Base-by-base conservation (phyloP, 1,140 invertebrate species). In the Lordiphosa mommai region DNA sequence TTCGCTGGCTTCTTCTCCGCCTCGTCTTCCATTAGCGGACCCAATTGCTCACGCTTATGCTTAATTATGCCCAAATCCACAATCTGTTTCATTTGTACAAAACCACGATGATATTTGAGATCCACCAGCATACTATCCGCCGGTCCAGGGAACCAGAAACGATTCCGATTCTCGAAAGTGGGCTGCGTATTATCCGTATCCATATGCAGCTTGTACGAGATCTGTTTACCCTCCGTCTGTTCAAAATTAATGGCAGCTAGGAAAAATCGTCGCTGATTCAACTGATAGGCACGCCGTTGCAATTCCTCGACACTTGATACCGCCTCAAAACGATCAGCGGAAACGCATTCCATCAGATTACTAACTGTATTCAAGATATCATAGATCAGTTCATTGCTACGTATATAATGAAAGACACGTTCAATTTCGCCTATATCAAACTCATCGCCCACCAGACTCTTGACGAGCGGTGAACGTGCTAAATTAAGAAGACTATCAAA, bases 171-270 rank as follows among this genome's bases (percentile, higher is more conserved):
- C 90, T 90, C 88, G 9, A 88, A 90, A 0, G 93, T 93, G 0
- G 92, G 91, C 7, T 92, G 93, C 2, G 92, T 91, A 59, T 92
- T 93, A 49, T 94, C 92, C 8, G 93, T 91, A 66, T 93, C 93
- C 92, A 93, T 93, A 47, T 93, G 90, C 32, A 94, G 91, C 71
- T 92, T 93, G 63, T 94, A 93, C 10, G 55, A 61, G 2, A 80
- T 50, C 32, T 87, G 44, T 38, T 85, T 80, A 6, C 56, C 51
- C n/a, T 72, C 64, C 4, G 79, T 60, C 3, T 89, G 64, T 17
- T 87, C 70, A 36, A 89, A 85, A 38, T 84, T 87, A 4, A 89
- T 46, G 0, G 80, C 88, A 6, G 80, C 88, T 34, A 82, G 36
- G 16, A 89, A 89, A 0, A 88, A 10, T 9, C 87, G 77, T 10